These are phyloP conservation scores for Scatophagus argus DNA, from an alignment of 2,113 vertebrate species.

Conservation along the genomic window DNA sequence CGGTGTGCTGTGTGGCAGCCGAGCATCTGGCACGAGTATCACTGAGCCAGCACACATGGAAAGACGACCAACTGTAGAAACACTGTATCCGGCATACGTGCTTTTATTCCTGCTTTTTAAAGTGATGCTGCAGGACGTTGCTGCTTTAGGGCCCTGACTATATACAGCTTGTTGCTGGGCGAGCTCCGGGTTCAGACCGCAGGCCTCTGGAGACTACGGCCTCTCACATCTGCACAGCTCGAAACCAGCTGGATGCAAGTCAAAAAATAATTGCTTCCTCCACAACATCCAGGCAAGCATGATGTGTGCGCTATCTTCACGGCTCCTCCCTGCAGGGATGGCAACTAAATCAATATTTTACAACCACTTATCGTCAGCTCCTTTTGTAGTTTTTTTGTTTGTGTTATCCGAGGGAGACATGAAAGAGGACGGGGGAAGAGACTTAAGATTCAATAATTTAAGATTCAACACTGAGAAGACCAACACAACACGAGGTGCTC, in stretches of 20 bases:
- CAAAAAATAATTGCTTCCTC: constrained; percentile 90
- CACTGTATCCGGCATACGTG: not conserved
- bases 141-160: constrained; percentile 70
- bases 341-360: constrained; percentile 71
- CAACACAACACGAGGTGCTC: not conserved
- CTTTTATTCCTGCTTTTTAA: constrained; percentile 6
- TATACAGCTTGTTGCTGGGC: constrained; percentile 81
- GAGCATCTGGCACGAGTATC: constrained; percentile 61
- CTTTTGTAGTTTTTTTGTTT: constrained; percentile 55
- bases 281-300: constrained; percentile 64
- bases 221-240: constrained; percentile 85
- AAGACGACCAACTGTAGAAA: constrained; percentile 34
- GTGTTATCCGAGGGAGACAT: not conserved
- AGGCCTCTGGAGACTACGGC: constrained; percentile 80
- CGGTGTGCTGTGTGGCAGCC: constrained; percentile 51
- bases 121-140: constrained; percentile 46
- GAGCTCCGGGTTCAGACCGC: constrained; percentile 81
- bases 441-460: too few species aligned
- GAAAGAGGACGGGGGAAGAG: constrained; percentile 2
- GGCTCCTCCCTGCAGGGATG: constrained; percentile 57
- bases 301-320: constrained; percentile 83
- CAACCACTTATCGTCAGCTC: constrained; percentile 52
- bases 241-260: constrained; percentile 89
- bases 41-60: constrained; percentile 34
- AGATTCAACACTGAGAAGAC: not conserved